phyloP scores from a whole-genome alignment of 2,113 vertebrate genomes.

The Odocoileus hemionus region DNA sequence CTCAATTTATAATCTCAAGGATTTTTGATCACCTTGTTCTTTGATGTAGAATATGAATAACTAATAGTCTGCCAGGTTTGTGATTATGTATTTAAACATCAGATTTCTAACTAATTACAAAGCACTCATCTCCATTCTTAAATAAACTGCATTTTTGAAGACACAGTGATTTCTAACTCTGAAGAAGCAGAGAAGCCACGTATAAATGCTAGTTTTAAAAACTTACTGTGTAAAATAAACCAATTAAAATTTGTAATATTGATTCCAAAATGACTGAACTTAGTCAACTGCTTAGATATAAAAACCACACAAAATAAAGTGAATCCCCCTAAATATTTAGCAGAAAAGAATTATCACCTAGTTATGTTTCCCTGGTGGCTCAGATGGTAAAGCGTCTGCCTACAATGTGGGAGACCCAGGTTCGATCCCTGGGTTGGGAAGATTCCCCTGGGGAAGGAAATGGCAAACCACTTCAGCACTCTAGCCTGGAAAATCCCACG shows the following conservation, averaged over 20 bases:
- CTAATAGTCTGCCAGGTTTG: background rate
- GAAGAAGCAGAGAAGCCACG: background rate
- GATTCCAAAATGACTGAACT: background rate
- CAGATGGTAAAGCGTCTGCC: background rate
- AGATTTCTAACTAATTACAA: slow-evolving; percentile 41
- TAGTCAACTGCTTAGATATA: background rate
- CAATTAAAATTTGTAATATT: background rate
- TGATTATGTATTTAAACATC: slow-evolving; percentile 35
- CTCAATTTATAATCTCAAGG: slow-evolving; percentile 58
- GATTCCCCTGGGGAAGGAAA: background rate
- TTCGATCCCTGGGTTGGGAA: background rate
- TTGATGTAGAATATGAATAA: slow-evolving; percentile 43
- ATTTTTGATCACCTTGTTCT: slow-evolving; percentile 45
- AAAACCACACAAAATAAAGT: background rate
- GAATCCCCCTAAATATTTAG: background rate
- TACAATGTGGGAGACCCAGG: background rate
- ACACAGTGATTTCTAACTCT: background rate
- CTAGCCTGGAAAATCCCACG: background rate
- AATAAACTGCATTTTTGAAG: background rate
- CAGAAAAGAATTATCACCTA: background rate
- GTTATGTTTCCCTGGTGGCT: background rate
- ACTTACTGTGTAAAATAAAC: slow-evolving; percentile 10
- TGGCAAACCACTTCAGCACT: background rate
- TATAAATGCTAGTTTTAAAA: background rate
- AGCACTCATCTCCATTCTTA: slow-evolving; percentile 17